Evolutionary conservation across 2,113 vertebrate genomes (phyloP).

Genomic region (Apodemus sylvaticus): DNA sequence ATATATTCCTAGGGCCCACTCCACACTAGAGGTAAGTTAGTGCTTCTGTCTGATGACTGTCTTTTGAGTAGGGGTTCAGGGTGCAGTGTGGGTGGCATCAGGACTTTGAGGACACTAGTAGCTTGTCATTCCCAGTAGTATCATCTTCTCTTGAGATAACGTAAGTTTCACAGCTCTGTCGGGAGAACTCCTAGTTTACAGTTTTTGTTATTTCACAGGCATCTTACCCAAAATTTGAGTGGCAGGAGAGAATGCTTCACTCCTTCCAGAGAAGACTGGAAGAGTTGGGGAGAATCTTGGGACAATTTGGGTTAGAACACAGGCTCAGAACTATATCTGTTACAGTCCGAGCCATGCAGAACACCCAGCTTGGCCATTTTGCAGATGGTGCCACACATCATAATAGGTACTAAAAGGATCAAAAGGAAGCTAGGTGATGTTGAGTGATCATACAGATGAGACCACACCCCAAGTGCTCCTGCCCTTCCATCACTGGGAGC

Average conservation of each 20-base stretch:
- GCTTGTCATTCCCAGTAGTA: neutral
- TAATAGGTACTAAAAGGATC: neutral
- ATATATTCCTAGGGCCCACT: neutral
- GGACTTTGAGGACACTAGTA: neutral
- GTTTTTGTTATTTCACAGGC: neutral
- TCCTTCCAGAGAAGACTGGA: neutral
- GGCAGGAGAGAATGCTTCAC: neutral
- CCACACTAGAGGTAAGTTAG: neutral
- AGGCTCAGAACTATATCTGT: neutral
- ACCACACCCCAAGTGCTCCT: neutral
- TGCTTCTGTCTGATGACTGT: neutral
- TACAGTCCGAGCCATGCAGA: neutral
- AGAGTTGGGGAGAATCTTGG: neutral
- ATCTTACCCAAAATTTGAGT: neutral
- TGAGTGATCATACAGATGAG: neutral
- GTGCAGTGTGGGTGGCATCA: no score
- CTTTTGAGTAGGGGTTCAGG: neutral
- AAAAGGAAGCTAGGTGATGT: neutral
- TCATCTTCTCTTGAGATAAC: neutral
- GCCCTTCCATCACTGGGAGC: neutral
- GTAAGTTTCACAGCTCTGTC: neutral
- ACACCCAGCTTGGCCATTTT: neutral
- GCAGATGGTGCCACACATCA: neutral
- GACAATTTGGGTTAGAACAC: neutral
- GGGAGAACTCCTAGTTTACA: neutral